Conservation (phyloP, 2,113 vertebrate species). For the Syngnathus typhle region DNA sequence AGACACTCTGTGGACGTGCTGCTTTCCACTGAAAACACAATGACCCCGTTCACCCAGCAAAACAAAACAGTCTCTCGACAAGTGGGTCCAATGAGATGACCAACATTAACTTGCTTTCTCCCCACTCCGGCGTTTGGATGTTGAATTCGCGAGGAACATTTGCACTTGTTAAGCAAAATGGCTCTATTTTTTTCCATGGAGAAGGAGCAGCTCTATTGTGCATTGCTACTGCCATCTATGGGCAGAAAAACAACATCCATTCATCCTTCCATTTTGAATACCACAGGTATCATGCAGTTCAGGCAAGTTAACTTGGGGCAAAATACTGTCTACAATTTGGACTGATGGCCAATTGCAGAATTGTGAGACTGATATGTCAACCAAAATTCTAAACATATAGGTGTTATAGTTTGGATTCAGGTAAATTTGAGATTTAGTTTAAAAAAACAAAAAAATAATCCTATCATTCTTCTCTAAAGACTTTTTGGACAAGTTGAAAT, state of each 20-base stretch:
- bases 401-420: background rate
- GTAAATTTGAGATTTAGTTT: background rate
- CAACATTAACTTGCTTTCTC: background rate
- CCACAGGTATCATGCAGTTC: no score
- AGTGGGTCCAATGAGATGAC: background rate
- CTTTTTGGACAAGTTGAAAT: background rate
- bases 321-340: no score
- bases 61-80: conserved; percentile 8
- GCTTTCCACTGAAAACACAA: conserved; percentile 35
- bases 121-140: background rate
- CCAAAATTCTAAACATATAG: background rate
- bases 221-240: conserved; percentile 64
- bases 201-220: conserved; percentile 24
- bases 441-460: no score
- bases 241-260: conserved; percentile 19
- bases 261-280: no score
- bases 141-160: background rate
- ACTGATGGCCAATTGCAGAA: no score
- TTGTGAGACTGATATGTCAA: background rate
- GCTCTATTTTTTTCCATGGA: background rate
- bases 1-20: conserved; percentile 51
- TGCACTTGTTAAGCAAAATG: conserved; percentile 7
- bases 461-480: background rate
- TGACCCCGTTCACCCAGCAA: conserved; percentile 35
- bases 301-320: no score